Percentiles rank a stretch among this genome's conserved stretches.
These are phyloP conservation scores for Lepidurus couesii DNA, from an alignment of 1,140 invertebrate genomes.

Conservation along the genomic window DNA sequence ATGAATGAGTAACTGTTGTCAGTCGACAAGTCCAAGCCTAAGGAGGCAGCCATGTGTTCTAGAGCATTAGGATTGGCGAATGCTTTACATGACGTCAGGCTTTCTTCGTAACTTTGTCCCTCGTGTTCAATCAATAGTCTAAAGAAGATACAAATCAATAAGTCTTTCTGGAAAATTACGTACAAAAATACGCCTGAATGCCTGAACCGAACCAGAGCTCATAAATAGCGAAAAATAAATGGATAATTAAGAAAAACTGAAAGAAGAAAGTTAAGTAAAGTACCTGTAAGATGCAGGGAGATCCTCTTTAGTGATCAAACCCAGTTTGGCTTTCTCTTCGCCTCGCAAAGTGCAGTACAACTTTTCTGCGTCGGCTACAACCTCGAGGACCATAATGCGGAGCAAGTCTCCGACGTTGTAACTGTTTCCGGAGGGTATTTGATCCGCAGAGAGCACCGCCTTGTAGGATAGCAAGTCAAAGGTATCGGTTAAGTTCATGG, in stretches of 20 bases:
- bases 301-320: slow-evolving; percentile 74
- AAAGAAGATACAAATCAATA: slow-evolving; percentile 28
- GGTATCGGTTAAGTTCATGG: not conserved
- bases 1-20: slow-evolving; percentile 67
- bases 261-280: slow-evolving; percentile 44
- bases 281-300: slow-evolving; percentile 83
- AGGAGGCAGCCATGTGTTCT: slow-evolving; percentile 64
- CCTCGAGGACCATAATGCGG: slow-evolving; percentile 79
- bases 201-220: not conserved
- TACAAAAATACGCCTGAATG: not conserved
- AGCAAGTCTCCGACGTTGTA: slow-evolving; percentile 55
- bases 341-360: slow-evolving; percentile 80
- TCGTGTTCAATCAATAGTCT: slow-evolving; percentile 41
- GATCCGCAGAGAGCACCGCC: slow-evolving; percentile 16
- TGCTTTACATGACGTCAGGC: slow-evolving; percentile 73
- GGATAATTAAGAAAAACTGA: not conserved
- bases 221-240: not conserved
- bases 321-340: slow-evolving; percentile 52
- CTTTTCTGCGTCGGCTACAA: slow-evolving; percentile 78
- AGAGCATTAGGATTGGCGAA: slow-evolving; percentile 87
- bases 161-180: not conserved
- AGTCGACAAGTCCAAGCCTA: slow-evolving; percentile 53
- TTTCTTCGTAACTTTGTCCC: slow-evolving; percentile 68
- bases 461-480: slow-evolving; percentile 11
- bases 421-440: slow-evolving; percentile 6